phyloP scores from a whole-genome alignment of 2,888 invertebrate species.

The Cheilosia vulpina region DNA sequence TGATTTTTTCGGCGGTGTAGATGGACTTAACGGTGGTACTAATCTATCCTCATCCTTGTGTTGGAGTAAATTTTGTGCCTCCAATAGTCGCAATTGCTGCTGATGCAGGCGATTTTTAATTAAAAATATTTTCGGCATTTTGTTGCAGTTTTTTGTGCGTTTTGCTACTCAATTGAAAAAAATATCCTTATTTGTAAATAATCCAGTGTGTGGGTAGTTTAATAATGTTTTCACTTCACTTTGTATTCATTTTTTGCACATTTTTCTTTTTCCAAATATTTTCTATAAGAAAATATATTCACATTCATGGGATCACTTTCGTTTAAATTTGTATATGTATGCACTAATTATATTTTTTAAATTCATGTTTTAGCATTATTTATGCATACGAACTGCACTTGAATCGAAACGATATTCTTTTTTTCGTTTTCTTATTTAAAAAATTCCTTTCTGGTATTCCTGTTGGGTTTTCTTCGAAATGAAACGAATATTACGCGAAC shows the following conservation, averaged over 20 bases:
- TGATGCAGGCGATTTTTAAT: slow-evolving; percentile 95
- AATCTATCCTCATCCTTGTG: slow-evolving; percentile 87
- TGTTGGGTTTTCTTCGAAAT: slow-evolving; percentile 64
- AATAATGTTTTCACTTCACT: slow-evolving; percentile 56
- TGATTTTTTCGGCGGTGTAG: slow-evolving; percentile 79
- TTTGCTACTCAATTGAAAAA: slow-evolving; percentile 33
- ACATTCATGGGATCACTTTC: slow-evolving; percentile 66
- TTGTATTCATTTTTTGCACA: slow-evolving; percentile 46
- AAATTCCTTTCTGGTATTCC: slow-evolving; percentile 61
- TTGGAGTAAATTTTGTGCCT: slow-evolving; percentile 92
- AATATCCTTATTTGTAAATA: slow-evolving; percentile 73
- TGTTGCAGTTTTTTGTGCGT: slow-evolving; percentile 52
- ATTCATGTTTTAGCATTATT: slow-evolving; percentile 66
- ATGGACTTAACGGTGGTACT: slow-evolving; percentile 86
- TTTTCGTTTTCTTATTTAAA: slow-evolving; percentile 45
- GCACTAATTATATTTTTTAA: slow-evolving; percentile 66
- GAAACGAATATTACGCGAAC: slow-evolving; percentile 68
- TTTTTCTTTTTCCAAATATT: slow-evolving; percentile 52
- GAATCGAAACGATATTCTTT: slow-evolving; percentile 18
- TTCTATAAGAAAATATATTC: slow-evolving; percentile 46
- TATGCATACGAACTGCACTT: slow-evolving; percentile 12
- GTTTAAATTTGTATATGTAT: slow-evolving; percentile 68
- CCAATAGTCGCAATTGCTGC: slow-evolving; percentile 93
- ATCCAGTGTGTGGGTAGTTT: slow-evolving; percentile 79
- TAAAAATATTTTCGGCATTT: slow-evolving; percentile 96